Conservation (phyloP, 2,888 invertebrate genomes). For the Dicycla oo region DNA sequence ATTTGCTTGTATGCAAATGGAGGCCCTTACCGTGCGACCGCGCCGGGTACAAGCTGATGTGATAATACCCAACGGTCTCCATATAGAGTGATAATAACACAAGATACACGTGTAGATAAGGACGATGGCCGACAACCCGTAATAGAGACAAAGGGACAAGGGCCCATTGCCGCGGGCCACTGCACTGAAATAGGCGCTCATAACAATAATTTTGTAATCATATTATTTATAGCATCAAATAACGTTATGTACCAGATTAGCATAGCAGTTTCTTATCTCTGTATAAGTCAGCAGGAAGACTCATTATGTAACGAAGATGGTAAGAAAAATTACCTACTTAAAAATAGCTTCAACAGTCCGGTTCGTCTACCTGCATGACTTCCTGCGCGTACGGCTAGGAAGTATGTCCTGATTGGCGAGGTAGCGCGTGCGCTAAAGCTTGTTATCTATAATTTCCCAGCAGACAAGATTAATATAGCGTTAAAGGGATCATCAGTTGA, state of each 20-base stretch:
- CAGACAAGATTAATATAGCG: slow-evolving; percentile 74
- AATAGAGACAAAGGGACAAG: slow-evolving; percentile 88
- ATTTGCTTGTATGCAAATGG: slow-evolving; percentile 89
- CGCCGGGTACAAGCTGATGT: slow-evolving; percentile 83
- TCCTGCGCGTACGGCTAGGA: slow-evolving; percentile 75
- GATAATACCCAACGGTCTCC: slow-evolving; percentile 86
- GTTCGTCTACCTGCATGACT: slow-evolving; percentile 75
- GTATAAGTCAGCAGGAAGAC: slow-evolving; percentile 74
- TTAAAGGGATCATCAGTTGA: slow-evolving; percentile 70
- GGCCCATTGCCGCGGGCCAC: slow-evolving; percentile 72
- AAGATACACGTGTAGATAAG: slow-evolving; percentile 88
- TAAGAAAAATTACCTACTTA: slow-evolving; percentile 73
- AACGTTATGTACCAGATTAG: slow-evolving; percentile 63
- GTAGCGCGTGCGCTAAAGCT: slow-evolving; percentile 73
- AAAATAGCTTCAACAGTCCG: slow-evolving; percentile 78
- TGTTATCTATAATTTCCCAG: slow-evolving; percentile 73
- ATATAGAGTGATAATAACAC: slow-evolving; percentile 88
- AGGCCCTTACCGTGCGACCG: slow-evolving; percentile 86
- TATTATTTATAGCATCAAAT: slow-evolving; percentile 68
- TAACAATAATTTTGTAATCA: slow-evolving; percentile 73
- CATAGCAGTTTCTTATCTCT: slow-evolving; percentile 68
- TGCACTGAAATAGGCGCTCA: slow-evolving; percentile 64
- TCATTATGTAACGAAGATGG: slow-evolving; percentile 77
- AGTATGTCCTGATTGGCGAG: slow-evolving; percentile 73
- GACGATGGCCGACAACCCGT: slow-evolving; percentile 78